Evolutionary conservation across 2,888 invertebrate species (phyloP).

Genomic region (Eueremaeus valkanovi): DNA sequence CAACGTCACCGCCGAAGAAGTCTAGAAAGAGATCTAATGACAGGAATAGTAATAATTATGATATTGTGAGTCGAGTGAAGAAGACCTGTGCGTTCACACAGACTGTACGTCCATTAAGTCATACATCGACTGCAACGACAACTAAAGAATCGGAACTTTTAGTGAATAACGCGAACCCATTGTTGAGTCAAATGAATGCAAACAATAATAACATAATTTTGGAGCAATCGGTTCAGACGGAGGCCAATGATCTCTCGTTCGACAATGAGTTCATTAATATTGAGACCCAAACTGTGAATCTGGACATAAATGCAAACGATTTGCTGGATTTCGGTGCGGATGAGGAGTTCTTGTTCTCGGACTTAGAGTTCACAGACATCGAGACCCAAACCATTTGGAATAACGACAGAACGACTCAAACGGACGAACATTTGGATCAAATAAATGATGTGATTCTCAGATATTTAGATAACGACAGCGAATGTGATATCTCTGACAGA

Average conservation of each 20-base stretch:
- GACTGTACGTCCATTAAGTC: background rate
- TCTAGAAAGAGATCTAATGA: background rate
- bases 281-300: conserved; percentile 39
- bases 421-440: conserved; percentile 36
- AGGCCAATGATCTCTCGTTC: background rate
- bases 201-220: conserved; percentile 4
- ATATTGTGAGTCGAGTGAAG: background rate
- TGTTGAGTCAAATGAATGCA: background rate
- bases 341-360: conserved; percentile 44
- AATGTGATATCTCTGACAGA: background rate
- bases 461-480: conserved; percentile 1
- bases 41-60: background rate
- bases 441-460: background rate
- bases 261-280: conserved; percentile 22
- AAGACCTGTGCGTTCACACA: conserved; percentile 34
- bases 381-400: conserved; percentile 48
- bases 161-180: background rate
- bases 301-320: conserved; percentile 8
- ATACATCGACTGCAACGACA: background rate
- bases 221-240: conserved; percentile 27
- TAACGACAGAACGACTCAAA: conserved; percentile 42
- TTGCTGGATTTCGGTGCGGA: conserved; percentile 23
- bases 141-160: background rate
- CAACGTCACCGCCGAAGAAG: conserved; percentile 20
- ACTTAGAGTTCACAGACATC: conserved; percentile 46